Percentiles rank a stretch among this genome's conserved stretches.
These are phyloP conservation scores for Valencia hispanica DNA, from an alignment of 2,797 vertebrate genomes.

Conservation along the genomic window DNA sequence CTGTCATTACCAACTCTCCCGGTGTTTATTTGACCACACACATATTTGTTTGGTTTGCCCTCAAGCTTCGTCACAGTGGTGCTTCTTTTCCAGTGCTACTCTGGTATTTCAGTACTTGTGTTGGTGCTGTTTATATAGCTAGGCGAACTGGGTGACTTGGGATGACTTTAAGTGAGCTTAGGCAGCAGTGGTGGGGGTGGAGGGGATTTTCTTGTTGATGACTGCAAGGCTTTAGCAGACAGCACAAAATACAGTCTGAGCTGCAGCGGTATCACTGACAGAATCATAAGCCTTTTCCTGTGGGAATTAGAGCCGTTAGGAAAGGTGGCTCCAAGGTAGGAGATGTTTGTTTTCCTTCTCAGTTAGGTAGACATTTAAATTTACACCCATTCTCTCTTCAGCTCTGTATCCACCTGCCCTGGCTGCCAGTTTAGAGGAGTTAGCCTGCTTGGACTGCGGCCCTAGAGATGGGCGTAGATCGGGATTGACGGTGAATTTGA, in stretches of 20 bases:
- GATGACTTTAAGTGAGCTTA: background rate
- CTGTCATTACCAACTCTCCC: background rate
- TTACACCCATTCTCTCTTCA: background rate
- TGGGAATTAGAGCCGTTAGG: background rate
- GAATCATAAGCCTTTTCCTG: background rate
- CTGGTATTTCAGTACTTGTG: background rate
- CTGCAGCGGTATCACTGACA: conserved; percentile 9
- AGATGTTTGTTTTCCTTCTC: background rate
- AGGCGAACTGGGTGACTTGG: background rate
- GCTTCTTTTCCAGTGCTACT: background rate
- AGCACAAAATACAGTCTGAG: background rate
- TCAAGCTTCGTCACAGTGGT: background rate
- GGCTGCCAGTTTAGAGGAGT: conserved; percentile 30
- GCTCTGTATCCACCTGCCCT: conserved; percentile 3
- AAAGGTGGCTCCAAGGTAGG: conserved; percentile 1
- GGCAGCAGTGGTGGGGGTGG: background rate
- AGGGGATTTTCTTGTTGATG: conserved; percentile 23
- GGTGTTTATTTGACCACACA: background rate
- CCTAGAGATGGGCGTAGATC: conserved; percentile 26
- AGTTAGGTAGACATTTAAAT: background rate
- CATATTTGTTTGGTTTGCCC: background rate
- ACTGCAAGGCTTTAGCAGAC: conserved; percentile 27
- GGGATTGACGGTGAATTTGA: conserved; percentile 47
- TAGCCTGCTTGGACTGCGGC: conserved; percentile 40
- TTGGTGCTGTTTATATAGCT: background rate